Conservation (phyloP, 2,113 vertebrate species). For the Cyanoderma ruficeps region DNA sequence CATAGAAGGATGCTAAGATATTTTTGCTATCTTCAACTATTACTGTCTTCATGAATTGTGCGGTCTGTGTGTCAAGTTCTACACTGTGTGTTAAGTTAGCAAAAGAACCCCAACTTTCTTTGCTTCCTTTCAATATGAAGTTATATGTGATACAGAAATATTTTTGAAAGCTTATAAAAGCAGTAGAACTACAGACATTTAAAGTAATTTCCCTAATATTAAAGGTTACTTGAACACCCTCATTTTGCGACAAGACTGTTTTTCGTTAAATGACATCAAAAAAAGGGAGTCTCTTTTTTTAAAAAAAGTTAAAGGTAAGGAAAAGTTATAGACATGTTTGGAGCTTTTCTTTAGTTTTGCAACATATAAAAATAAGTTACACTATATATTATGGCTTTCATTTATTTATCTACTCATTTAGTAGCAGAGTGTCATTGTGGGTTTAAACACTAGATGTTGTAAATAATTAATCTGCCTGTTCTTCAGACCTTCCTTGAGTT, state of each 20-base stretch:
- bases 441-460: neutral
- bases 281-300: neutral
- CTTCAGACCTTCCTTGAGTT: neutral
- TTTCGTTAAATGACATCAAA: neutral
- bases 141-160: neutral
- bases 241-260: slow-evolving; percentile 28
- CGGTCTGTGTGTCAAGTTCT: neutral
- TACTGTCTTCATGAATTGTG: neutral
- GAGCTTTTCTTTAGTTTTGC: neutral
- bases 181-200: neutral
- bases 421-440: neutral
- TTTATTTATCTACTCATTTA: neutral
- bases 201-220: neutral
- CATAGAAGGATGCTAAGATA: neutral
- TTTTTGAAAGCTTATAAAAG: neutral
- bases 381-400: slow-evolving; percentile 17
- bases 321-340: neutral
- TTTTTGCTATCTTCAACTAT: neutral
- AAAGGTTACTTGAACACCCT: slow-evolving; percentile 12
- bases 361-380: slow-evolving; percentile 30
- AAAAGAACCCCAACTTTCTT: neutral
- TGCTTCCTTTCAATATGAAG: neutral
- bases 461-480: neutral
- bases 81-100: neutral
- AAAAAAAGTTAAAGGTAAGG: neutral